Evolutionary conservation across 2,113 vertebrate genomes (phyloP), one percentile per base, ranked within the genome.

Genomic region (Apistogramma diplotaenia): DNA sequence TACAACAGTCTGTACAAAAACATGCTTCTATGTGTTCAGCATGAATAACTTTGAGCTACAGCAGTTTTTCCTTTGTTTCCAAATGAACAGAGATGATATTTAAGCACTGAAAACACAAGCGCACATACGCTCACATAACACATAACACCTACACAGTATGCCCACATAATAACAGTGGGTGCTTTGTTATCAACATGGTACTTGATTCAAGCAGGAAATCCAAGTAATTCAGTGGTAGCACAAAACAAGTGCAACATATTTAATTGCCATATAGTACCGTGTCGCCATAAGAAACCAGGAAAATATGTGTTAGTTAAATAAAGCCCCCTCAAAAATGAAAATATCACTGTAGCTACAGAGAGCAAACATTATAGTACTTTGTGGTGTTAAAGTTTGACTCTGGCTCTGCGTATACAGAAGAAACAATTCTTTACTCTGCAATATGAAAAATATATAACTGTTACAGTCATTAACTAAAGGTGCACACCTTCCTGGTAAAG

Each of bases 111-210:
- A 84, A 55, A 71, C 60, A 83, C 54, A 73, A 54, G 49, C 55
- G 54, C 62, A 86, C 73, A 72, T 67, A 78, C 46, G 31, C 81
- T 87, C 79, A 85, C 82, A 87, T 89, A 82, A 76, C 92, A 91
- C 74, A 80, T 88, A 76, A 94, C 94, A 92, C 94, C 94, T 91
- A 93, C 94, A 92, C 92, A 82, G 54, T 62, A 86, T 82, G 74
- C 93, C 91, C 93, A 92, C 88, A 88, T 89, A 90, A 83, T 85
- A 88, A 93, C 85, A 86, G 90, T 78, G 76, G 79, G 86, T 57
- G 92, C 90, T 93, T 93, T 91, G 89, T 94, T 93, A 92, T 91
- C 90, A 81, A 85, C 89, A 91, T 27, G 78, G 87, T 78, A 57
- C 82, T 83, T 33, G 75, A 90, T 90, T 93, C 86, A 87, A 83